Evolutionary conservation across 2,888 invertebrate species (phyloP).

Genomic region (Ochropleura leucogaster): DNA sequence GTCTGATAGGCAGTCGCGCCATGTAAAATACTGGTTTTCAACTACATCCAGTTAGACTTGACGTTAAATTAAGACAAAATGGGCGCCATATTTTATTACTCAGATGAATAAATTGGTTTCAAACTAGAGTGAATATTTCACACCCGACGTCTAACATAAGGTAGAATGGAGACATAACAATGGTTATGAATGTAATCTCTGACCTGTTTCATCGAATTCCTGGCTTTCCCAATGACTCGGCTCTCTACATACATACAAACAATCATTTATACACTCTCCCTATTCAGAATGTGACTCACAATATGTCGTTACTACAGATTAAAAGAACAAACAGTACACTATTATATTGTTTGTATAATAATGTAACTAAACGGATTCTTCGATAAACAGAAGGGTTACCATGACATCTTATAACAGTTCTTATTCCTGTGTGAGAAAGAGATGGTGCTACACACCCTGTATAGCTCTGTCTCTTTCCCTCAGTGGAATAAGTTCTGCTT

Average conservation of each 20-base stretch:
- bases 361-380: too few species aligned
- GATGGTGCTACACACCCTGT: too few species aligned
- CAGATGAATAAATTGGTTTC: neutral
- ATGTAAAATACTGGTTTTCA: too few species aligned
- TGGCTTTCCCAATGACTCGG: constrained; percentile 28
- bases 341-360: too few species aligned
- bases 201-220: constrained; percentile 7
- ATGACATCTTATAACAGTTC: too few species aligned
- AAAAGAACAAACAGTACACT: neutral
- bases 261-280: neutral
- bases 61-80: neutral
- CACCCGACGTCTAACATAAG: neutral
- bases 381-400: too few species aligned
- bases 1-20: too few species aligned
- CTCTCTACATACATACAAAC: neutral
- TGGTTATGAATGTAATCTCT: neutral
- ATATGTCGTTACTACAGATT: neutral
- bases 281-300: neutral
- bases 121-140: neutral
- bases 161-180: too few species aligned
- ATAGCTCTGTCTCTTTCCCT: too few species aligned
- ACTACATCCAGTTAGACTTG: too few species aligned
- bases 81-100: neutral
- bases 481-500: too few species aligned
- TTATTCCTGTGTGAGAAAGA: too few species aligned